Evolutionary conservation across 2,797 vertebrate genomes (phyloP).

Genomic region (Acestrorhynchus altus): DNA sequence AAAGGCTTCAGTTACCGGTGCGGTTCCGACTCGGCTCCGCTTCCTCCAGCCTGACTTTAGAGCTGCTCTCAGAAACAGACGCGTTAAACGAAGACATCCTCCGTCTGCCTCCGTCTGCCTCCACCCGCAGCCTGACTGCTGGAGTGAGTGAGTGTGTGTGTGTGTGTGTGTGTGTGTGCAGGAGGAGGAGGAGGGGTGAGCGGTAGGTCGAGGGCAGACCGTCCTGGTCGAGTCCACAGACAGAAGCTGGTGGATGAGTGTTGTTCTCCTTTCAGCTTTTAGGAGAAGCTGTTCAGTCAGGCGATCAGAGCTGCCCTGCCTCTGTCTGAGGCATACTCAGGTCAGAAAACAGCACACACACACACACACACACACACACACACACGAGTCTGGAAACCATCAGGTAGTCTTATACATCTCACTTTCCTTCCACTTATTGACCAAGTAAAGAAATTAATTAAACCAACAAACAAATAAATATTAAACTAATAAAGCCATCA

Average conservation of each 20-base stretch:
- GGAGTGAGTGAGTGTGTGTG: neutral
- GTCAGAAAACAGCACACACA: no score
- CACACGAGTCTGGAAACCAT: no score
- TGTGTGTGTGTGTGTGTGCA: neutral
- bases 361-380: no score
- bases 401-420: no score
- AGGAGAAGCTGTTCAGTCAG: conserved; percentile 3
- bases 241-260: neutral
- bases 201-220: neutral
- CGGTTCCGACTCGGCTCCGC: neutral
- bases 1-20: neutral
- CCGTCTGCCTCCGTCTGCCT: no score
- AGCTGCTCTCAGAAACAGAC: neutral
- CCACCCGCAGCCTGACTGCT: neutral
- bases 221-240: neutral
- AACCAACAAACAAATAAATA: no score
- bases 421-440: no score
- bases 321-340: no score
- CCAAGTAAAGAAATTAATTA: no score
- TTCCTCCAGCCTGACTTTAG: neutral
- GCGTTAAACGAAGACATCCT: conserved; percentile 23
- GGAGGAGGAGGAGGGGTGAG: neutral
- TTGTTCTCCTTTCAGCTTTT: neutral
- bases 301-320: neutral
- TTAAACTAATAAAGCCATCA: no score